Evolutionary conservation across 2,888 invertebrate genomes (phyloP), one percentile per base, ranked within the genome.

Genomic region (Dryomyza anilis): DNA sequence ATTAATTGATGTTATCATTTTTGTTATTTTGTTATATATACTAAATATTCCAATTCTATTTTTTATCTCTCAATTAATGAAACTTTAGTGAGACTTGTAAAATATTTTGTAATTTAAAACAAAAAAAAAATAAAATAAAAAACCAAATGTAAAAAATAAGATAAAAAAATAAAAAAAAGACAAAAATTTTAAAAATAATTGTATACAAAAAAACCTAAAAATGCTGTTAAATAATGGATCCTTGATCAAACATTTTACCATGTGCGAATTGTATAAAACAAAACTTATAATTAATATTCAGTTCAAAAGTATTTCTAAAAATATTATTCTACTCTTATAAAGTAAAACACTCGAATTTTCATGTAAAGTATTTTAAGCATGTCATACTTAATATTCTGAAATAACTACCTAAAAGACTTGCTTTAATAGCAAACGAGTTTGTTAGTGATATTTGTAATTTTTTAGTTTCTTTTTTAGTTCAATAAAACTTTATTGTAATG

Each of bases 61-160:
- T 29, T 46, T 23, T 56, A 56, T 27, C 29, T 61, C 23, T 43
- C 43, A 29, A 27, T 12, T 19, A 43, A 46, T 36, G 50, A 50
- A 39, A 39, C 30, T 55, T 60, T 64, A 55, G 39, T 59, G 45
- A 56, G 58, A 64, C 56, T 58, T 67, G 65, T 65, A 66, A 63
- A 66, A 63, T 67, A 65, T 63, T 58, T 66, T 67, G 68, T 69
- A 68, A 66, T 60, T 67, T 65, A 67, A 69, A 66, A 62, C 27
- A 33, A 3, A 66, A 64, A 66, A 67, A 63, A 68, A 57, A 33
- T 39, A 60, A 50, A 50, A 52, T 25, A 50, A 50, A 55, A 23
- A 33, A 12, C 58, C 19, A 36, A 55, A 55, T 60, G 50, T 53
- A 53, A 19, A 55, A 55, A 36, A 36, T 19, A 6, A 7, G 12